These are phyloP conservation scores for Cervus canadensis DNA, from an alignment of 2,113 vertebrate species.

Conservation along the genomic window DNA sequence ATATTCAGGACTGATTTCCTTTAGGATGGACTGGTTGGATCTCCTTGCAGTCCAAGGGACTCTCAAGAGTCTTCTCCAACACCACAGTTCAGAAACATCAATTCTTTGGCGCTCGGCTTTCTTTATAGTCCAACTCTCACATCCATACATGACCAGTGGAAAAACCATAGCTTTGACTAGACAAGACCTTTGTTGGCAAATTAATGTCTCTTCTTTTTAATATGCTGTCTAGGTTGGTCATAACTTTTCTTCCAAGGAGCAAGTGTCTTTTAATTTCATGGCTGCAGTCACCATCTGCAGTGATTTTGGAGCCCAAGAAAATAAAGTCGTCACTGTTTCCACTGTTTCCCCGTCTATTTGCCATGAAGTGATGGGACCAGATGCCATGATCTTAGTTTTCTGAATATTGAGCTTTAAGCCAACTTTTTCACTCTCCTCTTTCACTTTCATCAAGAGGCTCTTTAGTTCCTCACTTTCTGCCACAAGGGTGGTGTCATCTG, in stretches of 20 bases:
- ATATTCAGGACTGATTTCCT: not conserved
- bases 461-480: too few relatives aligned
- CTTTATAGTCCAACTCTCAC: not conserved
- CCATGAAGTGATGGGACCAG: too few relatives aligned
- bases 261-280: not conserved
- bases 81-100: not conserved
- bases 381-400: too few relatives aligned
- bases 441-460: too few relatives aligned
- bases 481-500: too few relatives aligned
- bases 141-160: not conserved
- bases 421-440: too few relatives aligned
- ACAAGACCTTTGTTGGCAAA: not conserved
- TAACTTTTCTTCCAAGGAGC: not conserved
- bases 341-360: too few relatives aligned
- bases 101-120: not conserved
- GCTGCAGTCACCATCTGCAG: not conserved
- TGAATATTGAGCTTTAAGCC: too few relatives aligned
- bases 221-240: not conserved
- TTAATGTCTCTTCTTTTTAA: not conserved
- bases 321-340: too few relatives aligned
- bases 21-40: not conserved
- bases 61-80: not conserved
- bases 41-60: not conserved
- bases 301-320: too few relatives aligned
- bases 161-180: not conserved